Evolutionary conservation across 2,797 vertebrate genomes (phyloP).

Genomic region (Danio choprae): DNA sequence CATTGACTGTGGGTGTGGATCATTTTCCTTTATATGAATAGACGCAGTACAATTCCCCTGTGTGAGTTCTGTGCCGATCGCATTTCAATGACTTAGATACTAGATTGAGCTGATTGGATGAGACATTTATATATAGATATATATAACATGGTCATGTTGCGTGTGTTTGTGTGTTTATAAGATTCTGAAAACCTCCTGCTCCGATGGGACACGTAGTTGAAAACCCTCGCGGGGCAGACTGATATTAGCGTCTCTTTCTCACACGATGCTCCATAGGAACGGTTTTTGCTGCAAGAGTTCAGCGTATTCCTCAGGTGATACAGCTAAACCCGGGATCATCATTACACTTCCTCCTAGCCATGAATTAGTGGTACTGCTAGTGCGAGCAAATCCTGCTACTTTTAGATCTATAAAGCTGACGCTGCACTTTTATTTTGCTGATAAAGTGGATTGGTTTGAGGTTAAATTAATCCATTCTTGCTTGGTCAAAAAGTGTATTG

Average conservation of each 20-base stretch:
- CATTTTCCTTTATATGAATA: not conserved
- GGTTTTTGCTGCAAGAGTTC: not conserved
- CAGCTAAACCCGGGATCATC: slow-evolving; percentile 24
- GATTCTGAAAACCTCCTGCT: slow-evolving; percentile 39
- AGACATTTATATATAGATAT: not conserved
- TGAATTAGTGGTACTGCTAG: slow-evolving; percentile 8
- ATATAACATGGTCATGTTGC: not conserved
- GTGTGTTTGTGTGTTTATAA: slow-evolving; percentile 37
- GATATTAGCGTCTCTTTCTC: slow-evolving; percentile 34
- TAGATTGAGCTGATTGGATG: not conserved
- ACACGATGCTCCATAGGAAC: slow-evolving; percentile 35
- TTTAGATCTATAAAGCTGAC: not conserved
- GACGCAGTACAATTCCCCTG: not conserved
- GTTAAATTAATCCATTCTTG: not conserved
- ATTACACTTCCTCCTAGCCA: slow-evolving; percentile 36
- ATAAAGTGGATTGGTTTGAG: not conserved
- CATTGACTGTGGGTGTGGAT: slow-evolving; percentile 1
- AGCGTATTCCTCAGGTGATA: slow-evolving; percentile 42
- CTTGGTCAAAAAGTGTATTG: not conserved
- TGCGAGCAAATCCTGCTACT: slow-evolving; percentile 19
- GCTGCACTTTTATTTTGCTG: not conserved
- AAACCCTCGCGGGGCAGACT: slow-evolving; percentile 15
- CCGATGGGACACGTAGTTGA: slow-evolving; percentile 21
- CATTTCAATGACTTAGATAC: not conserved
- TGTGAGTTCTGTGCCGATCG: not conserved